phyloP scores from a whole-genome alignment of 2,797 vertebrate species.

The Sebastes trivittatus region DNA sequence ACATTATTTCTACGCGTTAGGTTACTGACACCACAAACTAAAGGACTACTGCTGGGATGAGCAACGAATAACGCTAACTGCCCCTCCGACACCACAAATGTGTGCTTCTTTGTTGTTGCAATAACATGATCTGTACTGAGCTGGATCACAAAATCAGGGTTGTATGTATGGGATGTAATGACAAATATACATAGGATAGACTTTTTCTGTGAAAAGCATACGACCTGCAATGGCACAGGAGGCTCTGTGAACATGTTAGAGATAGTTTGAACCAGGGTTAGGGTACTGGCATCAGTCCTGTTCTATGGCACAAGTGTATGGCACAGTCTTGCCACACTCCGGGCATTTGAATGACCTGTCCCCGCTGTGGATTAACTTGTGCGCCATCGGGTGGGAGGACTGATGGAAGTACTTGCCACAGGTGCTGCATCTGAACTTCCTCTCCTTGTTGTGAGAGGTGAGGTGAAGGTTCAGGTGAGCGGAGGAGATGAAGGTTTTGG shows the following conservation, averaged over 20 bases:
- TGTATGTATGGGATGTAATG: neutral
- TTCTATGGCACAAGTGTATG: conserved; percentile 62
- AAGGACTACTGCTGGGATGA: conserved; percentile 39
- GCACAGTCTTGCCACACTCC: too few species aligned
- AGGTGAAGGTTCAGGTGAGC: too few species aligned
- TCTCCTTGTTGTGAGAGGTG: too few species aligned
- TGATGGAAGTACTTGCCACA: too few species aligned
- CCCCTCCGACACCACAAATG: neutral
- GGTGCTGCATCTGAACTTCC: too few species aligned
- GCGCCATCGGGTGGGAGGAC: too few species aligned
- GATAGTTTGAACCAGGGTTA: conserved; percentile 12
- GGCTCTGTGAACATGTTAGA: conserved; percentile 14
- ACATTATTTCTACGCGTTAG: neutral
- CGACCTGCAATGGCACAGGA: conserved; percentile 14
- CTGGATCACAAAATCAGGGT: conserved; percentile 3
- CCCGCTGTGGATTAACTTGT: too few species aligned
- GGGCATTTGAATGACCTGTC: too few species aligned
- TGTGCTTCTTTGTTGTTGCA: conserved; percentile 31
- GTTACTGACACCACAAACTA: conserved; percentile 39
- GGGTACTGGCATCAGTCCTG: conserved; percentile 36
- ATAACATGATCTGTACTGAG: conserved; percentile 42
- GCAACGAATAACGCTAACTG: neutral
- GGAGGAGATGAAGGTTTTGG: too few species aligned
- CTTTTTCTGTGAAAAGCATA: conserved; percentile 15
- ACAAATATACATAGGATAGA: neutral